Evolutionary conservation across 2,797 vertebrate genomes (phyloP).

Genomic region (Pogoniulus pusillus): DNA sequence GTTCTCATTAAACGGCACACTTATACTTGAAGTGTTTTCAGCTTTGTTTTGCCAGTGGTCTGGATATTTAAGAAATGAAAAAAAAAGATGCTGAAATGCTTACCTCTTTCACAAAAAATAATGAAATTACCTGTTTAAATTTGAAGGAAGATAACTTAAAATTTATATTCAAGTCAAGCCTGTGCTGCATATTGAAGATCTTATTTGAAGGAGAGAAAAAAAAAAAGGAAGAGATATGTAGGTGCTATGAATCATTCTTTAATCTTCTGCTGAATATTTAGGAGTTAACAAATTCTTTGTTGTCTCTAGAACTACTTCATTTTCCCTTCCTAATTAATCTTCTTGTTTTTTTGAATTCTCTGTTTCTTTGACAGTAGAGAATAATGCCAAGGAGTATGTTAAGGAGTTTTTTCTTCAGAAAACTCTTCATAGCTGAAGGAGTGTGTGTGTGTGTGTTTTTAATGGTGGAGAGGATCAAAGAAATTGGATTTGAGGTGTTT

Average conservation of each 20-base stretch:
- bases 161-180: neutral
- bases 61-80: neutral
- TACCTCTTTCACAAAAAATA: neutral
- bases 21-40: neutral
- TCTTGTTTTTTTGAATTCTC: slow-evolving; percentile 14
- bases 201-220: neutral
- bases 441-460: neutral
- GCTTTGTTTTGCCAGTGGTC: neutral
- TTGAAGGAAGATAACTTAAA: neutral
- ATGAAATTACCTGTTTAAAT: neutral
- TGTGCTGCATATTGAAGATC: neutral
- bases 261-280: neutral
- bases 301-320: slow-evolving; percentile 5
- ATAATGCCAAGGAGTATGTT: neutral
- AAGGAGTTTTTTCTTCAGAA: slow-evolving; percentile 18
- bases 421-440: slow-evolving; percentile 38
- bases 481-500: slow-evolving; percentile 77
- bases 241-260: neutral
- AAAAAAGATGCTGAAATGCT: neutral
- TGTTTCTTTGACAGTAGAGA: neutral
- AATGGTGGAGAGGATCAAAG: slow-evolving; percentile 62
- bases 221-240: neutral
- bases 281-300: neutral
- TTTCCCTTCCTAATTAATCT: slow-evolving; percentile 19
- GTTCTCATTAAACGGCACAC: neutral